Evolutionary conservation across 2,888 invertebrate genomes (phyloP).

Genomic region (Aphidoletes aphidimyza): DNA sequence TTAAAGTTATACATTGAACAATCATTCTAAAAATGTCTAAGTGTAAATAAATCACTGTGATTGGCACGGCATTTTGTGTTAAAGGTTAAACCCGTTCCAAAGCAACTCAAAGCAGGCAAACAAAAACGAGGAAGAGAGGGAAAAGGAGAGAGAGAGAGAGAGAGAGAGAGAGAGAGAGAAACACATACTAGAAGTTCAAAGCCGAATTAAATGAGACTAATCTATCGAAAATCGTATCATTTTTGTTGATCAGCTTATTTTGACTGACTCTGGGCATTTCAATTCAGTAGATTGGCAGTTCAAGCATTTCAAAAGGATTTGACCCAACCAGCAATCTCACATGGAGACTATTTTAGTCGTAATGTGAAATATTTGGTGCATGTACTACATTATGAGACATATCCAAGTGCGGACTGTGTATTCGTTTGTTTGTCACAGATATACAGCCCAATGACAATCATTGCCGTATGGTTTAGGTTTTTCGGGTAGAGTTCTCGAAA

Average conservation of each 20-base stretch:
- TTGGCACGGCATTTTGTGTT: background rate
- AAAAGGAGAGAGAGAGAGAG: too few species aligned
- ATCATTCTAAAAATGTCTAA: background rate
- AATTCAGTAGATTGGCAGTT: too few species aligned
- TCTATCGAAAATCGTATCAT: slow-evolving; percentile 21
- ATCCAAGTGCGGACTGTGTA: too few species aligned
- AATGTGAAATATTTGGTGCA: too few species aligned
- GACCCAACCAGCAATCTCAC: too few species aligned
- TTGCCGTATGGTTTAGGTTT: background rate
- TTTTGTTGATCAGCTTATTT: slow-evolving; percentile 10
- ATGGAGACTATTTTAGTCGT: background rate
- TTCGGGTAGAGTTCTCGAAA: background rate
- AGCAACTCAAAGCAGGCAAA: background rate
- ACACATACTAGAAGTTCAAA: too few species aligned
- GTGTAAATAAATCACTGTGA: background rate
- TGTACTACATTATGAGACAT: too few species aligned
- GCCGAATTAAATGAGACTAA: slow-evolving; percentile 15
- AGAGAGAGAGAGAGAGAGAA: too few species aligned
- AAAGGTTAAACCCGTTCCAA: slow-evolving; percentile 2
- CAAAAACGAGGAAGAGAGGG: background rate
- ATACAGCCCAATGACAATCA: background rate
- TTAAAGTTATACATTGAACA: too few species aligned
- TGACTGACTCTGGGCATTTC: background rate
- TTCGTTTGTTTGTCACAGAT: too few species aligned
- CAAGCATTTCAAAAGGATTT: background rate